These are phyloP conservation scores for Phaethornis superciliosus DNA, from an alignment of 2,113 vertebrate species.

Conservation along the genomic window DNA sequence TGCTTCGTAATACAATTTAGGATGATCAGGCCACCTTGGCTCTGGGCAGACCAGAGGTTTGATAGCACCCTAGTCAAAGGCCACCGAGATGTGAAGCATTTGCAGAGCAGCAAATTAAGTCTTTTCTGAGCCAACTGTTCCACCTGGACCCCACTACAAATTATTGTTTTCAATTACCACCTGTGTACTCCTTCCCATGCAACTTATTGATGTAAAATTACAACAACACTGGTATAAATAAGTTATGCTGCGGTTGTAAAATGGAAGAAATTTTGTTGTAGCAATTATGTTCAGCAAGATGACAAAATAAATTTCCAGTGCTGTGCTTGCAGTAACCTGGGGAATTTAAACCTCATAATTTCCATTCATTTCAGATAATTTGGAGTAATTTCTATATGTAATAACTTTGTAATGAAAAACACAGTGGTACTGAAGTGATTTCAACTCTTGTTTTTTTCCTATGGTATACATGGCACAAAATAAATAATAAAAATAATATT, in stretches of 20 bases:
- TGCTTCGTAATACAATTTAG: not conserved
- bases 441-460: conserved; percentile 71
- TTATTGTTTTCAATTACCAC: conserved; percentile 87
- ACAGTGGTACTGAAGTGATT: conserved; percentile 85
- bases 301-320: conserved; percentile 88
- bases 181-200: conserved; percentile 85
- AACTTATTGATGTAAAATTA: conserved; percentile 88
- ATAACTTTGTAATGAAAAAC: conserved; percentile 91
- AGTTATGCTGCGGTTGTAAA: conserved; percentile 86
- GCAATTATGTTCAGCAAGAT: conserved; percentile 89
- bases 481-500: conserved; percentile 86
- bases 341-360: conserved; percentile 90
- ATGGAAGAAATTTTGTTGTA: conserved; percentile 87
- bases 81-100: not conserved
- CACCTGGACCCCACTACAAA: conserved; percentile 82
- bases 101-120: conserved; percentile 39
- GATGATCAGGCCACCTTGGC: not conserved
- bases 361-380: conserved; percentile 90
- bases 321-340: conserved; percentile 85
- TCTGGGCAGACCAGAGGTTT: not conserved
- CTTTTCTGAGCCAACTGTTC: conserved; percentile 74
- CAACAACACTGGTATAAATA: conserved; percentile 85
- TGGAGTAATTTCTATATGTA: conserved; percentile 91
- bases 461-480: conserved; percentile 83
- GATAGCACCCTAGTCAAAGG: conserved; percentile 11